A percentile compares a stretch with the other conserved stretches of the same genome.
phyloP scores from a whole-genome alignment of 2,888 invertebrate species.

The Epinotia nisella region DNA sequence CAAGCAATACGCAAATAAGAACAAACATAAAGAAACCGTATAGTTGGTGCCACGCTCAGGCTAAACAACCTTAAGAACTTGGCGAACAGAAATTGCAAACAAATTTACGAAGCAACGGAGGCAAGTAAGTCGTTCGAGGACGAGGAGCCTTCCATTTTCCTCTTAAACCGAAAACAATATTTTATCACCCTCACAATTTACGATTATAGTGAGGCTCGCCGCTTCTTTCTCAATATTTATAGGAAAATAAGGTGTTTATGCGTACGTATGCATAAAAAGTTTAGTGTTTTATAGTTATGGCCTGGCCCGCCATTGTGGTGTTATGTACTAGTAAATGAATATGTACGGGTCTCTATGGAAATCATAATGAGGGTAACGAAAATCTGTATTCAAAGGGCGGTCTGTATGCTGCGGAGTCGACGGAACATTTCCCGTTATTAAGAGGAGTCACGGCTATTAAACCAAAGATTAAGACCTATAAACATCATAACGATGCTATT shows the following conservation, averaged over 20 bases:
- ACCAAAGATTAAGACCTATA: not conserved
- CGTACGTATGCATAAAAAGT: constrained; percentile 27
- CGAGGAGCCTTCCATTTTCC: constrained; percentile 22
- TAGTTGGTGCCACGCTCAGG: not conserved
- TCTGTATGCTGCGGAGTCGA: not conserved
- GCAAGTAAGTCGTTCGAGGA: constrained; percentile 11
- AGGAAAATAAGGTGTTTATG: constrained; percentile 34
- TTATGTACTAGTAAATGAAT: not conserved
- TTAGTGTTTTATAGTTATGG: constrained; percentile 20
- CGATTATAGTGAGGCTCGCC: constrained; percentile 21
- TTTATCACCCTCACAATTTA: constrained; percentile 39
- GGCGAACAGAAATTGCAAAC: constrained; percentile 12
- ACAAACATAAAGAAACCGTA: too few relatives aligned
- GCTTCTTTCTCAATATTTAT: constrained; percentile 22
- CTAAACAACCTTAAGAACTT: not conserved
- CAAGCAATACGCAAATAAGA: too few relatives aligned
- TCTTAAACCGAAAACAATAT: constrained; percentile 33
- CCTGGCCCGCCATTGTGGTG: not conserved
- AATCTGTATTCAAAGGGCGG: not conserved
- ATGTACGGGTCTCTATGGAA: not conserved
- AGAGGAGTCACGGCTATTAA: not conserved
- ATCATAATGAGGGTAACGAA: not conserved
- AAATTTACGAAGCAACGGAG: constrained; percentile 10
- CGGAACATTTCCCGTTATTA: constrained; percentile 3
- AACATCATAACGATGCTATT: not conserved